Percentiles rank a stretch among this genome's conserved stretches.
Conservation (phyloP, 2,113 vertebrate genomes). For the Muscicapa adusta region DNA sequence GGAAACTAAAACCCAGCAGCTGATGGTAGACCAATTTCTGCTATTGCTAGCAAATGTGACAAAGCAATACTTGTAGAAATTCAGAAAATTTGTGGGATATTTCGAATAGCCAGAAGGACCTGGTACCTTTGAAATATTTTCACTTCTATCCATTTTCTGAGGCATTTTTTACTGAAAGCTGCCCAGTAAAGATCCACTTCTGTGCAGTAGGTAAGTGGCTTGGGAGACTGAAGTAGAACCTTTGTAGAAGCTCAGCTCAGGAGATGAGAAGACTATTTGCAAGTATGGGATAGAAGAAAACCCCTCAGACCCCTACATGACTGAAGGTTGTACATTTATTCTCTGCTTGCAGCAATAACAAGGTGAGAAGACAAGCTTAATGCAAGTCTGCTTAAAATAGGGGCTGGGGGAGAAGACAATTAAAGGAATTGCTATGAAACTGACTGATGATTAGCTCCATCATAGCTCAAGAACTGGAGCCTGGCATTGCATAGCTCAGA, state of each 20-base stretch:
- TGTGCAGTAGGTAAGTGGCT: neutral
- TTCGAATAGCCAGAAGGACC: neutral
- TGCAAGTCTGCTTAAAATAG: neutral
- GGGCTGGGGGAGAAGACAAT: neutral
- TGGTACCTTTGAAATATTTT: neutral
- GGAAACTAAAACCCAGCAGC: neutral
- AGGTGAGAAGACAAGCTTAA: neutral
- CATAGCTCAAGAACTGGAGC: neutral
- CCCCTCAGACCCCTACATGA: neutral
- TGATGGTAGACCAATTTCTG: neutral
- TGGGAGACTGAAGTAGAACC: neutral
- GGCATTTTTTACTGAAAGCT: neutral
- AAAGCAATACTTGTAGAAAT: neutral
- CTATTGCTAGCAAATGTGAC: accelerated
- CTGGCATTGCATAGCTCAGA: neutral
- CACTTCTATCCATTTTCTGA: neutral
- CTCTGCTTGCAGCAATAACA: neutral
- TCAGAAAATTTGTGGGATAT: neutral
- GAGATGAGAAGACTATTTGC: neutral
- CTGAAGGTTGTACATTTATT: neutral
- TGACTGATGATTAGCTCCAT: neutral
- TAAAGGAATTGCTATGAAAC: neutral
- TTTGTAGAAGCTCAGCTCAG: neutral
- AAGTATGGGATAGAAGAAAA: neutral
- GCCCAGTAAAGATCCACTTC: neutral